Evolutionary conservation across 2,113 vertebrate genomes (phyloP), one percentile per base, ranked within the genome.

Genomic region (Sinocyclocheilus grahami): DNA sequence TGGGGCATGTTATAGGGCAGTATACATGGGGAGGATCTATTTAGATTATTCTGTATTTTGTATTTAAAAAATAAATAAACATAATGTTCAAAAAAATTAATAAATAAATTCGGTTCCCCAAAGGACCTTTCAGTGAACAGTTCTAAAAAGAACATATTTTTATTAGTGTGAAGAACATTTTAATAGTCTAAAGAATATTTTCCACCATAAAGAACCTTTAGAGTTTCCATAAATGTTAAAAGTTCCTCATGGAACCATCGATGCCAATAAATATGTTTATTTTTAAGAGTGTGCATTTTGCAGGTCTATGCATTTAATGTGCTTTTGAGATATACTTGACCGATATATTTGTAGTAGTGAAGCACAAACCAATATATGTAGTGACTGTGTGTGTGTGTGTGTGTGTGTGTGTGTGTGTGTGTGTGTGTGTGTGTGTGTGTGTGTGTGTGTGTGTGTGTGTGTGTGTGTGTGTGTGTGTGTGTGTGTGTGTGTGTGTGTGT

Each of bases 341-440:
- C 24, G 30, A 77, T 78, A 30, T 30, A 60, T 79, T 60, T 60
- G 53, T 27, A 9, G 42, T 48, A 33, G 24, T 30, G 51, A 58
- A 60, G 53, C 77, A n/a, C 16, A 60, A 79, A 18, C 13, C 77
- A 60, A 33, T 79, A 60, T 13, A 11, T 30, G 60, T 30, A 37
- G 4, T 2, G 12, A 42, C 7, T 78, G 27, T 77, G 37, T 77
- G n/a, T 84, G 71, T 77, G 48, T 53, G 69, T 62, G 82, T 84
- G 69, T 84, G 69, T 84, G 69, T 75, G 55, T 84, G 85, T 78
- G 74, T 83, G 74, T 46, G 82, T 84, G 69, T 58, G 46, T 84
- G 63, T 86, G 67, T 83, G 55, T 84, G 85, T 79, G 63, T 77
- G 71, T 76, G n/a, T 86, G 53, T 86, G 76, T 86, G 55, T 84